phyloP scores from a whole-genome alignment of 1,140 invertebrate genomes.

The Calycopis cecrops region DNA sequence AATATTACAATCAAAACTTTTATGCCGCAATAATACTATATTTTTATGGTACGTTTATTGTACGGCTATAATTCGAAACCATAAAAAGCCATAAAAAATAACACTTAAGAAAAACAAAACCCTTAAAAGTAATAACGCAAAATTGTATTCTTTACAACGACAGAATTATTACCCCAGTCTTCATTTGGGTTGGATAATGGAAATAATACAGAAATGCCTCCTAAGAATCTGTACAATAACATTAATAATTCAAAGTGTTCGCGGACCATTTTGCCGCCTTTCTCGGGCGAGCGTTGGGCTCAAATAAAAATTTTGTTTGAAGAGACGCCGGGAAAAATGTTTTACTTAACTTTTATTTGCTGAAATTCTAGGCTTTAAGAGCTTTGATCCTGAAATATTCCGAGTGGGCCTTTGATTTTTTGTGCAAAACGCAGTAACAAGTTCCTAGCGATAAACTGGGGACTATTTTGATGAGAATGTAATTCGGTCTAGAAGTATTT shows the following conservation, averaged over 20 bases:
- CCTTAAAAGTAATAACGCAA: slow-evolving; percentile 34
- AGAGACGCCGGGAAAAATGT: slow-evolving; percentile 35
- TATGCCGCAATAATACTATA: neutral
- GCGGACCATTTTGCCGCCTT: slow-evolving; percentile 41
- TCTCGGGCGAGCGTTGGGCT: slow-evolving; percentile 29
- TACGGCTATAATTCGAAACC: slow-evolving; percentile 1
- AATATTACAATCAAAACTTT: slow-evolving; percentile 1
- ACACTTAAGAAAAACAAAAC: slow-evolving; percentile 14
- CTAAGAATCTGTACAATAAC: slow-evolving; percentile 41
- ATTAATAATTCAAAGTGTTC: slow-evolving; percentile 50
- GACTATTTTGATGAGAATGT: too few species aligned
- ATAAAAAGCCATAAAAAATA: slow-evolving; percentile 9
- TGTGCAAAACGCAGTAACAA: neutral
- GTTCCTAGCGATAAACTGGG: neutral
- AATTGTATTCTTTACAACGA: slow-evolving; percentile 29
- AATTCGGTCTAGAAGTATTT: too few species aligned
- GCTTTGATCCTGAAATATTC: slow-evolving; percentile 10
- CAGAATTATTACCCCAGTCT: slow-evolving; percentile 36
- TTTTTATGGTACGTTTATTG: neutral
- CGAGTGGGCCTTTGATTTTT: slow-evolving; percentile 6
- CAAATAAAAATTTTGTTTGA: slow-evolving; percentile 52
- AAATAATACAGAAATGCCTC: slow-evolving; percentile 43
- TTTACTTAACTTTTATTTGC: slow-evolving; percentile 28
- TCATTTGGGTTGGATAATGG: slow-evolving; percentile 42
- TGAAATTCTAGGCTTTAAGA: slow-evolving; percentile 18